Evolutionary conservation across 2,888 invertebrate genomes (phyloP).

Genomic region (Lepidochitona cinerea): DNA sequence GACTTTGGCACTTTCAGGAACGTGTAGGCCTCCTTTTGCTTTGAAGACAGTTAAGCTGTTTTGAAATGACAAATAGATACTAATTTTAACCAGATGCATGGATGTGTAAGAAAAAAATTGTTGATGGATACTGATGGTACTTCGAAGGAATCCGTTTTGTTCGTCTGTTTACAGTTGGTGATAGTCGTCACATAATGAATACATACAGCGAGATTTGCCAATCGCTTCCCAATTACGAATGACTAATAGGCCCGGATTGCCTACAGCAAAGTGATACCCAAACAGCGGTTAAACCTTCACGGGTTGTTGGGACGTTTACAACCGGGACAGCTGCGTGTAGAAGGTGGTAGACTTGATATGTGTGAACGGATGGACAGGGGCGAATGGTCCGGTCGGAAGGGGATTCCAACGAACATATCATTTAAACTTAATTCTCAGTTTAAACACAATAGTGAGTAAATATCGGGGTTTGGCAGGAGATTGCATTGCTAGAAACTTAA

Average conservation of each 20-base stretch:
- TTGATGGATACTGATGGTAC: no score
- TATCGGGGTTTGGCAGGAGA: no score
- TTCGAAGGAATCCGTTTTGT: no score
- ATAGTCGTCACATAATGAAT: neutral
- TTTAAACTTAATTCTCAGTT: no score
- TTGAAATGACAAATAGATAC: neutral
- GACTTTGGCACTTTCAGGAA: no score
- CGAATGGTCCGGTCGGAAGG: no score
- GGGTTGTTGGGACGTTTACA: neutral
- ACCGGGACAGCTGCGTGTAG: neutral
- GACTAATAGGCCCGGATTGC: conserved; percentile 6
- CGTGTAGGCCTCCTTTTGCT: no score
- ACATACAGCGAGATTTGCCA: neutral
- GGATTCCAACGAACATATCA: no score
- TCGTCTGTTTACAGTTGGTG: no score
- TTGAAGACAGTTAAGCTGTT: neutral
- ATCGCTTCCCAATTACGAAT: neutral
- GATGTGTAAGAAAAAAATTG: neutral
- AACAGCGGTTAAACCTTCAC: neutral
- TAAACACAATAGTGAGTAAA: no score
- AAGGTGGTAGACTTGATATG: neutral
- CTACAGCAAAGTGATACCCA: neutral
- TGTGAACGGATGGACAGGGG: no score
- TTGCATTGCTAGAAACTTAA: no score
- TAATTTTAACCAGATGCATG: neutral